Conservation (phyloP, 1,140 invertebrate species). For the Neodiprion virginianus region DNA sequence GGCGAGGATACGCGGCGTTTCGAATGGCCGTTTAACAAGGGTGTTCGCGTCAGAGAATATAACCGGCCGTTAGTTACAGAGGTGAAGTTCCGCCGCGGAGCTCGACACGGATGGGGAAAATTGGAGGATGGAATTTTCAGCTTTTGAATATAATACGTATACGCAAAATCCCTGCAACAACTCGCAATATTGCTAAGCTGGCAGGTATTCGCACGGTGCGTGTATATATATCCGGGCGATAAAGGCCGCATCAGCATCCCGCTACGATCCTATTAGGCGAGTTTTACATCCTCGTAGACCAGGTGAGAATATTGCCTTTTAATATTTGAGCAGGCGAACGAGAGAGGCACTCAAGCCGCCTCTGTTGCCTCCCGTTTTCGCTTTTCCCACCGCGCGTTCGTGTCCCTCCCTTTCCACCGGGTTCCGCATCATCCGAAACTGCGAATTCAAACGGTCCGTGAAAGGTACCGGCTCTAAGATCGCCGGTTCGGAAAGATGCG, state of each 20-base stretch:
- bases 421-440: too few relatives aligned
- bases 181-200: neutral
- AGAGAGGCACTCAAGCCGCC: too few relatives aligned
- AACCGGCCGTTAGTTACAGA: neutral
- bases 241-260: neutral
- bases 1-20: neutral
- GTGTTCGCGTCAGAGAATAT: neutral
- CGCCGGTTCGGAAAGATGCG: too few relatives aligned
- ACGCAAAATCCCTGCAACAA: neutral
- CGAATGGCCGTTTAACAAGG: neutral
- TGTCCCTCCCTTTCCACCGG: too few relatives aligned
- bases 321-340: neutral
- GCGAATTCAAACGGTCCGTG: too few relatives aligned
- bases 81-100: too few relatives aligned
- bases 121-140: neutral
- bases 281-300: neutral
- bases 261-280: neutral
- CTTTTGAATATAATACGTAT: too few relatives aligned
- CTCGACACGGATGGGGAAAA: too few relatives aligned
- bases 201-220: neutral
- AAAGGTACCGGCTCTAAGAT: too few relatives aligned
- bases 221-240: neutral
- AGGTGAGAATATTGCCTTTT: constrained; percentile 4
- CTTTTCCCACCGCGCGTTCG: too few relatives aligned
- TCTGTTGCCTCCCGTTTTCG: too few relatives aligned